Conservation (phyloP, 2,888 invertebrate species). For the Acrobasis repandana region DNA sequence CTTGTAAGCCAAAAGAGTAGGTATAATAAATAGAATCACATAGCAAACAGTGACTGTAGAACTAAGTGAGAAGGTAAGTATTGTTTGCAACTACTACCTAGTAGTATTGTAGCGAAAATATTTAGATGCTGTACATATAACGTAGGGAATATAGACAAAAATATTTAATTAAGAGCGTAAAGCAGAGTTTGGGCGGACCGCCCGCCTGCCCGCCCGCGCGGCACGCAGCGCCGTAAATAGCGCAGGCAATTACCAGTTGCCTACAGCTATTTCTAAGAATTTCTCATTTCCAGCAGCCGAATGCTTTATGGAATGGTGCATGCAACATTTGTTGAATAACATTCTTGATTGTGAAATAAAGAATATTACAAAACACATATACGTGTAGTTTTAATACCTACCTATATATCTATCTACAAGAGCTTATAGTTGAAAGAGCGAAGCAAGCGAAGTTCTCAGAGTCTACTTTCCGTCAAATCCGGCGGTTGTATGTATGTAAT, state of each 20-base stretch:
- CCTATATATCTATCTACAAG: no score
- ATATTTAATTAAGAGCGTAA: slow-evolving; percentile 9
- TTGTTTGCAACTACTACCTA: no score
- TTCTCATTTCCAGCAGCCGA: slow-evolving; percentile 13
- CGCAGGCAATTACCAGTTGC: slow-evolving; percentile 17
- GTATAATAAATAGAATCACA: no score
- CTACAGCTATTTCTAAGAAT: slow-evolving; percentile 14
- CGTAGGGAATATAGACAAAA: neutral
- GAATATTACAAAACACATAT: neutral
- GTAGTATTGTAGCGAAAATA: neutral
- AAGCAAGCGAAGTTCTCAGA: no score
- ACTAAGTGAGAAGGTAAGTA: no score
- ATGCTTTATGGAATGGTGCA: slow-evolving; percentile 3
- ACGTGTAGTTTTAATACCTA: no score
- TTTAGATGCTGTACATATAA: neutral
- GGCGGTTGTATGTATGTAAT: no score
- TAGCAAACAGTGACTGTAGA: no score
- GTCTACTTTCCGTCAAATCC: no score
- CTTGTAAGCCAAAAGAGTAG: no score
- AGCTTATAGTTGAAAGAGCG: no score
- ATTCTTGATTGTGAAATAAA: neutral
- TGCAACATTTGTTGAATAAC: neutral
- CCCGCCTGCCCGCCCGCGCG: slow-evolving; percentile 12
- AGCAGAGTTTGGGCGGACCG: slow-evolving; percentile 15
- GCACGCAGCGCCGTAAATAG: slow-evolving; percentile 23